Evolutionary conservation across 2,888 invertebrate genomes (phyloP).

Genomic region (Chrysolina americana): DNA sequence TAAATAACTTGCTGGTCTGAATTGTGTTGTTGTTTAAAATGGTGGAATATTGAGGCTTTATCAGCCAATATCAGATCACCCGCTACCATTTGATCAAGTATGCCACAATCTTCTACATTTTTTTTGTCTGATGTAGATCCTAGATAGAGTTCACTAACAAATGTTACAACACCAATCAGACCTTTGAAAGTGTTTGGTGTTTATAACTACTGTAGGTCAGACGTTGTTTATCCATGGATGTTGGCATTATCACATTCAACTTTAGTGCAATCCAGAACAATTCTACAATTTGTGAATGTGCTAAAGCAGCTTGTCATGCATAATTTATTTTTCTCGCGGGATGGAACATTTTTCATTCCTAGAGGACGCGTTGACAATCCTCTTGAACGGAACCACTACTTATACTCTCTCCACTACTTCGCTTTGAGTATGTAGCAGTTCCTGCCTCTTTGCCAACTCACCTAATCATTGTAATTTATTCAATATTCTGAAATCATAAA

Average conservation of each 20-base stretch:
- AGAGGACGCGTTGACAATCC: no score
- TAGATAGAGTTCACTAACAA: conserved; percentile 33
- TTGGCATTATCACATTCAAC: not conserved
- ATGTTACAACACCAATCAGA: no score
- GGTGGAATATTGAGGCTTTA: conserved; percentile 19
- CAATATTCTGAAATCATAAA: conserved; percentile 1
- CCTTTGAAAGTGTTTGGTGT: no score
- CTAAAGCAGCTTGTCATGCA: not conserved
- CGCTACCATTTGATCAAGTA: not conserved
- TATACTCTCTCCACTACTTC: no score
- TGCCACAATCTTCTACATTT: conserved; percentile 19
- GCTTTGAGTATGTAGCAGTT: no score
- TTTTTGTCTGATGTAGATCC: conserved; percentile 38
- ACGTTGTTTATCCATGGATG: no score
- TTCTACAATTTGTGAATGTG: not conserved
- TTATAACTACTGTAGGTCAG: no score
- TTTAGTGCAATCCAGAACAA: not conserved
- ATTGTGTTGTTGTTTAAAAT: conserved; percentile 22
- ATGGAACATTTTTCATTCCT: no score
- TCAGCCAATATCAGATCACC: conserved; percentile 22
- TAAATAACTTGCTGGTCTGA: conserved; percentile 3
- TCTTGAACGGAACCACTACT: no score
- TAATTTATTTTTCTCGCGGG: not conserved
- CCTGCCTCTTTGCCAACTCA: not conserved
- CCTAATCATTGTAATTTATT: not conserved